These are phyloP conservation scores for Hydropsyche tenuis DNA, from an alignment of 1,140 invertebrate genomes.

Conservation along the genomic window DNA sequence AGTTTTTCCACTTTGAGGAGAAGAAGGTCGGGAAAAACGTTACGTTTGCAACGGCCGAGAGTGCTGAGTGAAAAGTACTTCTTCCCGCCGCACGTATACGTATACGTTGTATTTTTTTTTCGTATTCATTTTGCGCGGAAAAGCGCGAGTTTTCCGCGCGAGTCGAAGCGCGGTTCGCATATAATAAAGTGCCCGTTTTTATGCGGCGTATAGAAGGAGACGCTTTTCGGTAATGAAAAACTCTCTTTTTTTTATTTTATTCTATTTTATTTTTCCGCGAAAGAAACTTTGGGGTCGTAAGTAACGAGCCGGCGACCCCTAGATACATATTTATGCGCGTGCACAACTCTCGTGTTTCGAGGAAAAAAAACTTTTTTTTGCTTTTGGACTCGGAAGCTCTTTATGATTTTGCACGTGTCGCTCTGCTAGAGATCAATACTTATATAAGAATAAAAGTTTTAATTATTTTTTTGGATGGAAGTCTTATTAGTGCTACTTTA, in stretches of 20 bases:
- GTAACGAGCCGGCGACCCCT: constrained; percentile 17
- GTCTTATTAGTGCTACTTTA: too few species aligned
- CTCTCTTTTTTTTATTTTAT: constrained; percentile 6
- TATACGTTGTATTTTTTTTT: too few species aligned
- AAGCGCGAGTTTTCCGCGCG: not conserved
- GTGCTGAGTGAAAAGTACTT: constrained; percentile 33
- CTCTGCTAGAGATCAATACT: not conserved
- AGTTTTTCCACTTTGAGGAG: constrained; percentile 24
- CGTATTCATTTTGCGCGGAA: too few species aligned
- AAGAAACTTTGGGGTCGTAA: constrained; percentile 11
- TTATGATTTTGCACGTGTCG: constrained; percentile 1
- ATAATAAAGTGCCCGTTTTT: constrained; percentile 20
- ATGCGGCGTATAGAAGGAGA: not conserved
- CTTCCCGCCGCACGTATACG: too few species aligned
- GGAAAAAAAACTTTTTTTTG: constrained; percentile 6
- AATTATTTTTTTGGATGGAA: too few species aligned
- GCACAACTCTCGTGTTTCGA: constrained; percentile 6
- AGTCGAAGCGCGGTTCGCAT: not conserved
- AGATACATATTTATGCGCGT: constrained; percentile 24
- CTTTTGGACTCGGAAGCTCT: not conserved
- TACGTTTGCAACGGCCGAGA: constrained; percentile 19
- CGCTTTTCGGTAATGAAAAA: constrained; percentile 27
- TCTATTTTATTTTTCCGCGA: not conserved
- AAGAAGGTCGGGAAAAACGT: constrained; percentile 12
- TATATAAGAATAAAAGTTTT: not conserved